Conservation (phyloP, 2,888 invertebrate genomes). For the Magallana nippona region DNA sequence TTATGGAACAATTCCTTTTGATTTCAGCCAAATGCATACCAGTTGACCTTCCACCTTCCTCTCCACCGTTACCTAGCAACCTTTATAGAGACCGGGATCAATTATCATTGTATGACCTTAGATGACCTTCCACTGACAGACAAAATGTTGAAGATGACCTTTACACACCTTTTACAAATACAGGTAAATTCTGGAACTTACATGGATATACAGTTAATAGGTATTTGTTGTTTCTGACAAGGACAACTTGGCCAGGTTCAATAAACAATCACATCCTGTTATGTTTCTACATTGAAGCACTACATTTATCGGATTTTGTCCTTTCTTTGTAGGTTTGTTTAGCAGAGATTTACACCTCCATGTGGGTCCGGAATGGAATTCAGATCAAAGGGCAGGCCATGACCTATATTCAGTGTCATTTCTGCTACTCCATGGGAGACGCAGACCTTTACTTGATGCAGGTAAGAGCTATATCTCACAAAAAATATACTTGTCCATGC, state of each 20-base stretch:
- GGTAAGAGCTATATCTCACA: conserved; percentile 68
- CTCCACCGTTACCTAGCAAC: conserved; percentile 96
- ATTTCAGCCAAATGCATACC: conserved; percentile 80
- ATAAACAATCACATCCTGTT: too few relatives aligned
- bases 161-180: conserved; percentile 94
- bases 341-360: conserved; percentile 94
- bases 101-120: conserved; percentile 87
- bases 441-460: conserved; percentile 97
- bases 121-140: conserved; percentile 90
- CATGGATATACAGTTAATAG: not conserved
- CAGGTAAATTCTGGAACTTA: conserved; percentile 84
- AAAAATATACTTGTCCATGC: too few relatives aligned
- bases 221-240: not conserved
- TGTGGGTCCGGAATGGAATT: conserved; percentile 98
- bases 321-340: conserved; percentile 88
- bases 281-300: too few relatives aligned
- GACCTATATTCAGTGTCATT: conserved; percentile 99
- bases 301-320: not conserved
- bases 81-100: conserved; percentile 87
- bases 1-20: not conserved
- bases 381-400: conserved; percentile 99
- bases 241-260: not conserved
- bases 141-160: conserved; percentile 87
- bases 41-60: conserved; percentile 97
- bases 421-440: conserved; percentile 99